Base-by-base conservation (phyloP, 2,113 vertebrate species). In the Eupsittula cactorum region DNA sequence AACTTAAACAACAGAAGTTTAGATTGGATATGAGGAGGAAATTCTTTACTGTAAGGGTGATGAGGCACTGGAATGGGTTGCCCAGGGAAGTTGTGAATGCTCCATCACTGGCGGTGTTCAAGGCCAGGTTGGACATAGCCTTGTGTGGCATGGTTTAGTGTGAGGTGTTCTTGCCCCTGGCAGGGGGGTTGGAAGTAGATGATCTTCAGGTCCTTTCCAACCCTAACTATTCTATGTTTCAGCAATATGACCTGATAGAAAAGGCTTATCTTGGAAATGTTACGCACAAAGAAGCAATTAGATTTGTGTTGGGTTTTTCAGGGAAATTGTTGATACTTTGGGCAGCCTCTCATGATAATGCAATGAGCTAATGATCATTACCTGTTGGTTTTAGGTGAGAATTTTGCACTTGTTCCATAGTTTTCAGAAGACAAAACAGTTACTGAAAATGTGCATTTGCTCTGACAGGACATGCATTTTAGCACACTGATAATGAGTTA, bases 231-330 rank as follows among this genome's bases (percentile, higher is more conserved):
- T 49, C 47, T 24, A 49, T 49, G 47, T 24, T 24, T 49, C 28
- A 84, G 57, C 21, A 60, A 11, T 19, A 15, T 20, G 18, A 63
- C n/a, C 16, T 20, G 18, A 88, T 73, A 77, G 20, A 15, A 82
- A 75, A 68, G n/a, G n/a, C n/a, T 88, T 41, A 63, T 49, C 16
- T 84, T 71, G 49, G 41, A 64, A 35, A 13, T 23, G 7, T 37
- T 88, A 19, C 7, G 4, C 46, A 93, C 35, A 75, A 88, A 70
- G 17, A 68, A 92, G 21, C 9, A 53, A 37, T 46, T 64, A 11
- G 19, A 29, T 84, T 75, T 92, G 7, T 75, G 44, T 29, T 75
- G 33, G 17, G 47, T 76, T 95, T 97, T 97, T 94, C 57, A 64
- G 47, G 42, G 57, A 88, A 60, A 59, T 65, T 75, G n/a, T 25